phyloP scores from a whole-genome alignment of 2,888 invertebrate genomes.

The Caenorhabditis japonica region DNA sequence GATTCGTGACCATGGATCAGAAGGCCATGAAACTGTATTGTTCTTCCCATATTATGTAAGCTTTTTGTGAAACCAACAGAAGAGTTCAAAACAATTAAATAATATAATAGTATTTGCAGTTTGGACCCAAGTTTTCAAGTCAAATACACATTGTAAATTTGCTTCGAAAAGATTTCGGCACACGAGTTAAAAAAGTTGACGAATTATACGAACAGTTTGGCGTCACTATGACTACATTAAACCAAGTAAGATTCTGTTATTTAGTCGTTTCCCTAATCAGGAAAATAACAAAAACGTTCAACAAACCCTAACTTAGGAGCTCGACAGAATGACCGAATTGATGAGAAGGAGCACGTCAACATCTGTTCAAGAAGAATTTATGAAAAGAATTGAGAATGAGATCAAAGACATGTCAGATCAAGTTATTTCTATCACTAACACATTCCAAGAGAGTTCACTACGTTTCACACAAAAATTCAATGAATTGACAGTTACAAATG shows the following conservation, averaged over 20 bases:
- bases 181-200: not conserved
- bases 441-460: not conserved
- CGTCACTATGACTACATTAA: too few relatives aligned
- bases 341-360: slow-evolving; percentile 11
- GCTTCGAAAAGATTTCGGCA: not conserved
- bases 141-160: slow-evolving; percentile 1
- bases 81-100: not conserved
- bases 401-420: not conserved
- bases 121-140: slow-evolving; percentile 5
- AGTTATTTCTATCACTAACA: not conserved
- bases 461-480: not conserved
- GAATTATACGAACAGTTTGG: not conserved
- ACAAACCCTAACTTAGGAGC: too few relatives aligned
- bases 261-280: too few relatives aligned
- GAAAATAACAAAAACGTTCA: too few relatives aligned
- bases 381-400: not conserved
- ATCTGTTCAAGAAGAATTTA: slow-evolving; percentile 3
- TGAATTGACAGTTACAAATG: not conserved
- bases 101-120: not conserved
- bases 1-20: not conserved
- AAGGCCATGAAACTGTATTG: not conserved
- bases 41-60: slow-evolving; percentile 1
- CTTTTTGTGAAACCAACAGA: not conserved
- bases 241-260: too few relatives aligned
- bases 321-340: slow-evolving; percentile 19